Evolutionary conservation across 2,113 vertebrate genomes (phyloP).

Genomic region (Varanus komodoensis): DNA sequence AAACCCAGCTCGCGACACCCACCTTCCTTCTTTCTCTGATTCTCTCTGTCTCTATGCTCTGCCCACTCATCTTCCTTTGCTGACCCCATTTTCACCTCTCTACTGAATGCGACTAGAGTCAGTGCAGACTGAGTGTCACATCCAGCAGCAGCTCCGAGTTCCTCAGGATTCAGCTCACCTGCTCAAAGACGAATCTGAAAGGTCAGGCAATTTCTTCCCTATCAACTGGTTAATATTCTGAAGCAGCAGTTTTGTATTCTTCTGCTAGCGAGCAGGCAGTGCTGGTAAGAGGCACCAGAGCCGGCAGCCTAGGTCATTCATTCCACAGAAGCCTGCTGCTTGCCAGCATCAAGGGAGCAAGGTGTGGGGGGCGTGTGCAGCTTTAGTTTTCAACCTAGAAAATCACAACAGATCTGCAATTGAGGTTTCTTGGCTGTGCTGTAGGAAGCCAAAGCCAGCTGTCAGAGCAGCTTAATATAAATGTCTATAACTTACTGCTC

Average conservation of each 20-base stretch:
- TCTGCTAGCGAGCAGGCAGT: background rate
- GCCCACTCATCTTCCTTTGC: background rate
- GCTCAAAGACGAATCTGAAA: background rate
- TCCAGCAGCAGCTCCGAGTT: background rate
- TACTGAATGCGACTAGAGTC: background rate
- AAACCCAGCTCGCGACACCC: too few relatives aligned
- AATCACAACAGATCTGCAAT: conserved; percentile 26
- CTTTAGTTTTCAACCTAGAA: conserved; percentile 39
- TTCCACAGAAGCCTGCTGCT: conserved; percentile 30
- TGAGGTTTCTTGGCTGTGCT: background rate
- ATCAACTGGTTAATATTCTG: conserved; percentile 17
- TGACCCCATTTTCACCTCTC: background rate
- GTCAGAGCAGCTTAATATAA: conserved; percentile 37
- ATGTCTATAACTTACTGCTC: conserved; percentile 25
- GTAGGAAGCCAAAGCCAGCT: conserved; percentile 31
- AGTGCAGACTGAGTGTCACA: background rate
- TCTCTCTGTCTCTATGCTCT: background rate
- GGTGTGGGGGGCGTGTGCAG: accelerated
- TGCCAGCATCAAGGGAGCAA: conserved; percentile 20
- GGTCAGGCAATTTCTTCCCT: conserved; percentile 9
- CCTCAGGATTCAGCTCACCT: background rate
- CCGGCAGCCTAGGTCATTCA: background rate
- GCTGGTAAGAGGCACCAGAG: background rate
- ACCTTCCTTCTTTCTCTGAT: too few relatives aligned
- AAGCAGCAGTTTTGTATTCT: background rate